Conservation (phyloP, 2,888 invertebrate genomes). For the Hyalella azteca region DNA sequence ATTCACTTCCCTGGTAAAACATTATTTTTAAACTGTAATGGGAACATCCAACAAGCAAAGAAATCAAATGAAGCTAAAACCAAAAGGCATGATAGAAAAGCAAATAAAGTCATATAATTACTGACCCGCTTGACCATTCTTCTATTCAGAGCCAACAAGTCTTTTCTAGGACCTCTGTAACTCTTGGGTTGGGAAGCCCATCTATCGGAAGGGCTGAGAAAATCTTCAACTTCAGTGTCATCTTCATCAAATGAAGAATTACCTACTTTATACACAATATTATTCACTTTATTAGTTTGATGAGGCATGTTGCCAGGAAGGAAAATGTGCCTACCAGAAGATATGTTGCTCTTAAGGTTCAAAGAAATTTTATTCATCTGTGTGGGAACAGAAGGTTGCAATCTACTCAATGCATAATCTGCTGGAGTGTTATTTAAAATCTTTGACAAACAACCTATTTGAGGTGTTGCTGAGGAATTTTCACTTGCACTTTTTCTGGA, state of each 20-base stretch:
- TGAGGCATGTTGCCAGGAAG: not conserved
- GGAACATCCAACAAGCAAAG: too few species aligned
- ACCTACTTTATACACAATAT: not conserved
- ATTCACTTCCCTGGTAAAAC: too few species aligned
- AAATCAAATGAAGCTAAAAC: too few species aligned
- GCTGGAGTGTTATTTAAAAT: not conserved
- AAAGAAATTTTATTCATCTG: too few species aligned
- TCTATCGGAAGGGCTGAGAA: constrained; percentile 47
- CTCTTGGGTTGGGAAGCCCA: constrained; percentile 55
- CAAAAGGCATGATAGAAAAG: too few species aligned
- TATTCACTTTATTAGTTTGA: not conserved
- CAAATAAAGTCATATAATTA: too few species aligned
- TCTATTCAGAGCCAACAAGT: not conserved
- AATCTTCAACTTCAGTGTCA: constrained; percentile 44
- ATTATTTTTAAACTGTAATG: too few species aligned
- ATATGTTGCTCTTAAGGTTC: not conserved
- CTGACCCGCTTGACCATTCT: constrained; percentile 29
- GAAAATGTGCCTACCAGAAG: not conserved
- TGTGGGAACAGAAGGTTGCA: not conserved
- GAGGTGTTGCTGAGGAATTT: too few species aligned
- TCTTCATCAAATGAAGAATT: constrained; percentile 59
- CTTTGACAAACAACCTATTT: not conserved
- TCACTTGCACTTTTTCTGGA: too few species aligned
- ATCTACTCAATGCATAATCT: not conserved
- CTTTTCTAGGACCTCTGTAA: constrained; percentile 52